Conservation (phyloP, 2,888 invertebrate genomes). For the Hypena proboscidalis region DNA sequence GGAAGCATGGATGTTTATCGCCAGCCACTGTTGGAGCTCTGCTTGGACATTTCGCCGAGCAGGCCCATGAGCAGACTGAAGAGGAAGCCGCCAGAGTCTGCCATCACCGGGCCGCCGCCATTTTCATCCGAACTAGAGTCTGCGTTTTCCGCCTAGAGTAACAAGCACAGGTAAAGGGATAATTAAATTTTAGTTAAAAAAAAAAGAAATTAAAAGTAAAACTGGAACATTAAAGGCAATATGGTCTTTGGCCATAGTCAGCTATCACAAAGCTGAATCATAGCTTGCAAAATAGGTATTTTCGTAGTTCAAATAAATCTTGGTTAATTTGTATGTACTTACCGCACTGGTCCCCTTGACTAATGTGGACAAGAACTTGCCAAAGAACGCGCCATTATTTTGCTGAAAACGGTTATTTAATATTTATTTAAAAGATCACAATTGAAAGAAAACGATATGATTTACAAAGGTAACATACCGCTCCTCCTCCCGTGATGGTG, state of each 20-base stretch:
- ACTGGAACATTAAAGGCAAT: too few relatives aligned
- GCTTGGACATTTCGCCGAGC: constrained; percentile 76
- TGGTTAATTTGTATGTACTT: constrained; percentile 37
- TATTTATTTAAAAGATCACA: too few relatives aligned
- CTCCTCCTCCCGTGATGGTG: constrained; percentile 77
- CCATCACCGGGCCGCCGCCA: constrained; percentile 46
- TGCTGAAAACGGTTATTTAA: too few relatives aligned
- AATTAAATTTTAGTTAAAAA: constrained; percentile 1
- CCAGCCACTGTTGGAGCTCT: constrained; percentile 65
- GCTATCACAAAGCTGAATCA: too few relatives aligned
- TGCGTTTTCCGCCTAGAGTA: constrained; percentile 64
- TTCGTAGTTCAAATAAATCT: neutral
- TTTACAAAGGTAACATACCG: constrained; percentile 56
- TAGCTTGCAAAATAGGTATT: too few relatives aligned
- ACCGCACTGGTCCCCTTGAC: constrained; percentile 78
- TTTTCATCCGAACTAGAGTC: constrained; percentile 51
- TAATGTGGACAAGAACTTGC: constrained; percentile 71
- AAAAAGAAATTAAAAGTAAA: constrained; percentile 1
- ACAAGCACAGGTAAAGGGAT: constrained; percentile 25
- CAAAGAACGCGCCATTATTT: constrained; percentile 80
- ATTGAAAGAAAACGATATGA: neutral
- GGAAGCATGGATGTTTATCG: constrained; percentile 19
- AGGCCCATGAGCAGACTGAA: constrained; percentile 66
- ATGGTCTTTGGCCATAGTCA: too few relatives aligned
- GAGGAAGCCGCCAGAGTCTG: constrained; percentile 73